Base-by-base conservation (phyloP, 2,797 vertebrate genomes). In the Thalassophryne amazonica region DNA sequence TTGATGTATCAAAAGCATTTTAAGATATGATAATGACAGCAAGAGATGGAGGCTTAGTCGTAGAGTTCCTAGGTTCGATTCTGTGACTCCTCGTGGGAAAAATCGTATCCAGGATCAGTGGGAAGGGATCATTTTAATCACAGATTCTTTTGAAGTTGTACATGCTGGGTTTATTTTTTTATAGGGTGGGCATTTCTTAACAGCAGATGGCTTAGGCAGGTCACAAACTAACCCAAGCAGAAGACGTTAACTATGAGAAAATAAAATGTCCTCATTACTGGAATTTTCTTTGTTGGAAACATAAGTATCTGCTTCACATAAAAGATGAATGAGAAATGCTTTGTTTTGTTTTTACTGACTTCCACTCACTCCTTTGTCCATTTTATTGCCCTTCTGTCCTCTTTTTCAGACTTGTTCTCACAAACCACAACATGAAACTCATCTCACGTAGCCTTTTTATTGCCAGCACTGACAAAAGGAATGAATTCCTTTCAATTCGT, bases 391-490 rank as follows among this genome's bases (percentile, higher is more conserved):
- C n/a, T n/a, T n/a, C 34, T 50, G n/a, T 21, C 50, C 17, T 39
- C 39, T 37, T 31, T 22, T 18, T 7, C 39, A 22, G 19, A 16
- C 33, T 69, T 41, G 42, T 37, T 29, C 54, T 38, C 18, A 38
- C 11, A 59, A 56, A 31, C 36, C 40, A 27, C 41, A 50, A 21
- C 46, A 39, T 38, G 59, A 74, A 67, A 59, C 37, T 48, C 47
- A 53, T 32, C 33, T 70, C 56, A 55, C 73, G 50, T 70, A 56
- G 50, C 32, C 33, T 40, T 56, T 39, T 52, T 46, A 42, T 52
- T 59, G 67, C 69, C 70, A 83, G 53, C 49, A 48, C 42, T 58
- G 60, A 79, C 76, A 73, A 69, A 61, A 72, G 50, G 31, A 75
- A 70, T 53, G 36, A 53, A 36, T 50, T 30, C 45, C 69, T 42